Evolutionary conservation across 2,888 invertebrate genomes (phyloP).

Genomic region (Ennomos quercinarius): DNA sequence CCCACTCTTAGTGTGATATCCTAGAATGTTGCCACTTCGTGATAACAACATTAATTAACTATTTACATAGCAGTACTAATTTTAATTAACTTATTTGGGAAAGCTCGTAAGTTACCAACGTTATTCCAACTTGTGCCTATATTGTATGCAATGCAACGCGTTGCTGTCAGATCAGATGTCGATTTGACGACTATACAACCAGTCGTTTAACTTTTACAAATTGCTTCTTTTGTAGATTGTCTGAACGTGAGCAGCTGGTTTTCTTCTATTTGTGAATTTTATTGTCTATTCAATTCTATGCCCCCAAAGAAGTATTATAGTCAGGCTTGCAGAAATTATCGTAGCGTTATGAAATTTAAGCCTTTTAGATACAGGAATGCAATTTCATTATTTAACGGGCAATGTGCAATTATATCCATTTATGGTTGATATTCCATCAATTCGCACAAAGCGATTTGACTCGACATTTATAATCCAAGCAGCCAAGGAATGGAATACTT

Average conservation of each 20-base stretch:
- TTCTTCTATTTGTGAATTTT: constrained; percentile 18
- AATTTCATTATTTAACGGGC: no score
- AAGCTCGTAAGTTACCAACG: neutral
- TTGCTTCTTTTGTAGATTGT: constrained; percentile 35
- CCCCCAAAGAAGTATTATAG: constrained; percentile 6
- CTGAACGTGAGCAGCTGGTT: constrained; percentile 3
- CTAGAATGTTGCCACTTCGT: no score
- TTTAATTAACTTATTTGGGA: neutral
- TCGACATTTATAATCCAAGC: no score
- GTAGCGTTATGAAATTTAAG: constrained; percentile 17
- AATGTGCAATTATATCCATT: no score
- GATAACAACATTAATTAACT: no score
- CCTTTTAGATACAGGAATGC: constrained; percentile 2
- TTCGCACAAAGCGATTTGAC: no score
- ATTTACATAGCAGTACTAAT: no score
- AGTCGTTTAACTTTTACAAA: no score
- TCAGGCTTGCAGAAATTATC: constrained; percentile 7
- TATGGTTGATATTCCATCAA: no score
- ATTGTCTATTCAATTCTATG: constrained; percentile 22
- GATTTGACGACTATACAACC: constrained; percentile 32
- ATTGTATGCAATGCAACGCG: constrained; percentile 5
- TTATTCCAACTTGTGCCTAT: constrained; percentile 2
- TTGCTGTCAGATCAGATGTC: constrained; percentile 32
- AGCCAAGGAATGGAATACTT: no score
- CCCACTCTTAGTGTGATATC: no score